Evolutionary conservation across 2,797 vertebrate species (phyloP).

Genomic region (Salmo trutta): DNA sequence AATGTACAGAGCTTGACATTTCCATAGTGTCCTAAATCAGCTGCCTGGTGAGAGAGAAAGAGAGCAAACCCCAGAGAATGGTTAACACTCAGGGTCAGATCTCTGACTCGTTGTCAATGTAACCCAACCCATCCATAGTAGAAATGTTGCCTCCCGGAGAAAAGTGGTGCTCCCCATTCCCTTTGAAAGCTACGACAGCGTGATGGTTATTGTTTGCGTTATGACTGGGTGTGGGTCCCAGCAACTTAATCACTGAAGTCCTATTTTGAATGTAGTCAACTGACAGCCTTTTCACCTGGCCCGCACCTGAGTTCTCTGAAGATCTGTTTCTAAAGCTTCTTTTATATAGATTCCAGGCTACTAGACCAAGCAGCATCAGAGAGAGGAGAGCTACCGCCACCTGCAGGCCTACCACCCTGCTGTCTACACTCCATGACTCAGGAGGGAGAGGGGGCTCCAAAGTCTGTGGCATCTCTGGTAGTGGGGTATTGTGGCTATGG

Average conservation of each 20-base stretch:
- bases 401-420: conserved; percentile 54
- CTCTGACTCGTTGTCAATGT: conserved; percentile 78
- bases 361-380: conserved; percentile 58
- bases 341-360: conserved; percentile 63
- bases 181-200: conserved; percentile 58
- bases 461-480: fast-evolving
- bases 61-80: conserved; percentile 35
- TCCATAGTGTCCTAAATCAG: conserved; percentile 31
- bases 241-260: conserved; percentile 56
- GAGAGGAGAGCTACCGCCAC: conserved; percentile 63
- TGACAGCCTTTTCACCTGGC: conserved; percentile 42
- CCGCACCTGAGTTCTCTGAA: conserved; percentile 2
- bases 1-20: not conserved
- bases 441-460: conserved; percentile 15
- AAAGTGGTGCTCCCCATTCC: conserved; percentile 63
- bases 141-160: conserved; percentile 64
- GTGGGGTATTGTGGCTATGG: not conserved
- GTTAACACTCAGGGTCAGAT: conserved; percentile 58
- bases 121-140: conserved; percentile 69
- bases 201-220: conserved; percentile 69
- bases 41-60: conserved; percentile 42
- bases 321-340: conserved; percentile 41
- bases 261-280: conserved; percentile 58
- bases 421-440: conserved; percentile 13
- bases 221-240: conserved; percentile 43